Evolutionary conservation across 35 echinoderm and acorn worm genomes (phyloP).

Genomic region (Heliocidaris tuberculata): DNA sequence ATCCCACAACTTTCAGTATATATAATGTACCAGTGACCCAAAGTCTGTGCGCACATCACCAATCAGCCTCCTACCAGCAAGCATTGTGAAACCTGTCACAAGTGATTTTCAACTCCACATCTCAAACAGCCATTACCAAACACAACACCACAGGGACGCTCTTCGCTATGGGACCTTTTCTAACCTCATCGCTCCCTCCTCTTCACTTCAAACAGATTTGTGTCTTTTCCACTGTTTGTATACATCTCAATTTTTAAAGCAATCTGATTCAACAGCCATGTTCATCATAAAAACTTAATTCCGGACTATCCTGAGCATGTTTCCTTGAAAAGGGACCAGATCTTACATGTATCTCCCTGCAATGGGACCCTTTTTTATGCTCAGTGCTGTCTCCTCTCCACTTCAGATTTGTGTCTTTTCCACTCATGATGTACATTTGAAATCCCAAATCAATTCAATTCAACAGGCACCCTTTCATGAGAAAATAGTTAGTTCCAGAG

Average conservation of each 20-base stretch:
- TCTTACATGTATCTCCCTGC: background rate
- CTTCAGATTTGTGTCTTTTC: too few species aligned
- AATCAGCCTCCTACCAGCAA: background rate
- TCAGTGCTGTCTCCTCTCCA: background rate
- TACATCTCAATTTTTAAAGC: too few species aligned
- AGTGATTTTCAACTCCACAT: background rate
- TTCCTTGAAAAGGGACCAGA: too few species aligned
- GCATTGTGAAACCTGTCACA: background rate
- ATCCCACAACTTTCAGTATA: too few species aligned
- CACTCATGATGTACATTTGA: too few species aligned
- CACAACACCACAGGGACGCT: background rate
- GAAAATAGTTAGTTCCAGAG: background rate
- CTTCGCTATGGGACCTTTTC: background rate
- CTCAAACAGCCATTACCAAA: background rate
- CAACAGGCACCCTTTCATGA: too few species aligned
- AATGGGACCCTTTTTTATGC: background rate
- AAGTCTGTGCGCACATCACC: background rate
- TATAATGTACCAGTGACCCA: background rate
- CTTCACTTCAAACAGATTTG: background rate
- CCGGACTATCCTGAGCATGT: too few species aligned
- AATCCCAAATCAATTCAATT: too few species aligned
- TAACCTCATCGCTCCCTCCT: background rate
- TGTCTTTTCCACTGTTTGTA: too few species aligned
- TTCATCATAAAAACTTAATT: too few species aligned
- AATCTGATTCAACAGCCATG: too few species aligned